Base-by-base conservation (phyloP, 2,888 invertebrate genomes). In the Crepidodera aurea region DNA sequence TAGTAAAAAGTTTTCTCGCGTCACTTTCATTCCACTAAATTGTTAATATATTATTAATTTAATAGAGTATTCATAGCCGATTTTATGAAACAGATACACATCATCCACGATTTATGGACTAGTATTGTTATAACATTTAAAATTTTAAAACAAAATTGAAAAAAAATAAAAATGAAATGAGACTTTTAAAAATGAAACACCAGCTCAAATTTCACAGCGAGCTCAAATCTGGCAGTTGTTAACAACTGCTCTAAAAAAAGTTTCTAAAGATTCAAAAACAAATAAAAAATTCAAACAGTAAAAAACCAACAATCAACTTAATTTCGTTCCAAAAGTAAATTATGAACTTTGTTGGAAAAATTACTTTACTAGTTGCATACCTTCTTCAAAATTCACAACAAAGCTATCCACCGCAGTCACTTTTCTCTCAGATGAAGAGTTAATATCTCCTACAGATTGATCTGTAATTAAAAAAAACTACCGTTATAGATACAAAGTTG, bases 331-430 rank as follows among this genome's bases (percentile, higher is more conserved):
- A 61, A 66, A 66, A 56, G 62, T 54, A 59, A 61, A 56, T 61
- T 58, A 59, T 55, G 63, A 54, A 55, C 62, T 60, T 53, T 51
- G 42, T 62, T 46, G 56, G 48, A 65, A 60, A 62, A 67, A 64
- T 75, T 78, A 79, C 65, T 79, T 78, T 72, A 88, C 89, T 82
- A 90, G 86, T 79, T 88, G 87, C 90, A 90, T 90, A 89, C 90
- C 90, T 89, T 90, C 90, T 84, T 90, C 90, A 82, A 90, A 90
- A 85, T 88, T 89, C 78, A 90, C 90, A 75, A 90, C 90, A 74
- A 91, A 85, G 37, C 90, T 87, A 78, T 90, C 90, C 67, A 88
- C 88, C 50, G 87, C 86, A 69, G 78, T 72, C 53, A 73, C 77
- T 65, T 77, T 77, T 57, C 75, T 77, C 60, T 79, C 77, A 60